Evolutionary conservation across 2,113 vertebrate genomes (phyloP), one percentile per base, ranked within the genome.

Genomic region (Turnix velox): DNA sequence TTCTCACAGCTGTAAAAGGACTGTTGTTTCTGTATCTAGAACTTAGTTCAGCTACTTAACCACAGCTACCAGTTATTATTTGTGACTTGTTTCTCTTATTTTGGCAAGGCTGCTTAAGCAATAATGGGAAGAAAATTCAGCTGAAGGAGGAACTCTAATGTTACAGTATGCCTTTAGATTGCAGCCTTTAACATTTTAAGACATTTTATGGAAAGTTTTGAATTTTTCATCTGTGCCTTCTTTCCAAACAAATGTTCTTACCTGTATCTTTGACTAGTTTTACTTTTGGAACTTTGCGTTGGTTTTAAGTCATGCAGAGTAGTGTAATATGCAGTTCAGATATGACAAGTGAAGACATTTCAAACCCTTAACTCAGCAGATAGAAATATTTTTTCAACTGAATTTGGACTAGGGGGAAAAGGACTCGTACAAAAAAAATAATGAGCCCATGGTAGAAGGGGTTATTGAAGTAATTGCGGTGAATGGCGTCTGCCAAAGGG

Each of bases 381-480:
- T 22, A 75, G 15, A 77, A 93, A 43, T 84, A 62, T 16, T 10
- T 85, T 92, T 83, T 73, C 67, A 59, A 31, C 68, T 88, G 67
- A 72, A 83, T 54, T 45, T 62, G 39, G 14, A 57, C 55, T 54
- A 49, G 9, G 3, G 63, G 55, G 28, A 94, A 63, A 75, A 85
- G 22, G 27, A 74, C 22, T 87, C 22, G 63, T 39, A 19, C 14
- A 63, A 51, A 84, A 90, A 88, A 62, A 68, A 22, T 73, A 93
- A 82, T 63, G 66, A 79, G 27, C 10, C 17, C 46, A 46, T 31
- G 18, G 61, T 74, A 82, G 49, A 58, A 84, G 66, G 17, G n/a
- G n/a, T 72, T 76, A 37, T 54, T 87, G 63, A 87, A 88, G 63
- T 71, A n/a, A 46, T n/a, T 71, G 51, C 37, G 39, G 66, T 67